Base-by-base conservation (phyloP, 2,797 vertebrate species). In the Siniperca scherzeri region DNA sequence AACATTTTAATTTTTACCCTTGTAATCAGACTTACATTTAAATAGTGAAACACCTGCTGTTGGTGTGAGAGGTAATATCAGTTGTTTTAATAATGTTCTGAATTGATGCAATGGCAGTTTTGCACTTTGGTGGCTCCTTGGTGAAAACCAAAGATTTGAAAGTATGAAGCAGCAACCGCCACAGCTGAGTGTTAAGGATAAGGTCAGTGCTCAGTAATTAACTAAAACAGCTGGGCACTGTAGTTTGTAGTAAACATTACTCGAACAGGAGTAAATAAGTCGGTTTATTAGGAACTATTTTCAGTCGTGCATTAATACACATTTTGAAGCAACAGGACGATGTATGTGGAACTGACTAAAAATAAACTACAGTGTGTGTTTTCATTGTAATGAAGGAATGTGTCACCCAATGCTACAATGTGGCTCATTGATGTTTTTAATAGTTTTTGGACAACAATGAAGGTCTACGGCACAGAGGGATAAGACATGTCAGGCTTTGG, bases 1-100 rank as follows among this genome's bases (percentile, higher is more conserved):
- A 76, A 76, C 71, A 77, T 84, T 42, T 72, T 0, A 0, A 77
- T 79, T 42, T 48, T 52, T 48, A 56, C 33, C 25, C 21, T 10
- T 30, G 3, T 48, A 66, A 72, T 80, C 44, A 40, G 21, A 52
- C 25, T 66, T 33, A 0, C 3, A 38, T 76, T 77, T 52, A 40
- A 62, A 74, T 57, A 13, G 3, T 60, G 0, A 60, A 72, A 74
- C 48, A 13, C 16, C 61, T 38, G 73, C 64, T 50, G 68, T 13
- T 55, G 57, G 7, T 55, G 77, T 21, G 30, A 55, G 22, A 33
- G 25, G 36, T 57, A 53, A 61, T 0, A 16, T 61, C 57, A 25
- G 8, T 74, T 52, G 62, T 42, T 77, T 55, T 44, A 53, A 12
- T 50, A 40, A 40, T 66, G 16, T 50, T 78, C 33, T 25, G 25